These are phyloP conservation scores for Myzus persicae DNA, from an alignment of 1,140 invertebrate genomes.

Conservation along the genomic window DNA sequence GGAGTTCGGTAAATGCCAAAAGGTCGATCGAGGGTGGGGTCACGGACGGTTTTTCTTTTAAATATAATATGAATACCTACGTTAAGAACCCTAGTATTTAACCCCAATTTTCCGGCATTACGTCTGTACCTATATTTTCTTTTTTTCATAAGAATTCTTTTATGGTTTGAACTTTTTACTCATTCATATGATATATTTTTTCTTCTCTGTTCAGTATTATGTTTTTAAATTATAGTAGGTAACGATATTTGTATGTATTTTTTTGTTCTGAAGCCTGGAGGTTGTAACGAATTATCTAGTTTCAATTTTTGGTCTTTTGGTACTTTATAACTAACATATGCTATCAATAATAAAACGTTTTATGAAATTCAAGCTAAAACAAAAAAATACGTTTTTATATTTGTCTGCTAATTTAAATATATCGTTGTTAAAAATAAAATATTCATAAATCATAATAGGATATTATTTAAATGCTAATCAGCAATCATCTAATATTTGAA, in stretches of 20 bases:
- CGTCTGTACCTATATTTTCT: background rate
- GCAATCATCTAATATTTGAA: background rate
- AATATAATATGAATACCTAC: background rate
- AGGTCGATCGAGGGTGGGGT: slow-evolving; percentile 25
- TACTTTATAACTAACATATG: background rate
- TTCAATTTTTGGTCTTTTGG: background rate
- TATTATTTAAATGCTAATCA: background rate
- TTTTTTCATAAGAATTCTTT: background rate
- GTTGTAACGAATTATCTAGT: background rate
- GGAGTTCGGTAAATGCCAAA: slow-evolving; percentile 10
- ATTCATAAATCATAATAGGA: background rate
- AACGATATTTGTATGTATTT: background rate
- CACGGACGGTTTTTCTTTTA: background rate
- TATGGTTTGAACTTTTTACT: background rate
- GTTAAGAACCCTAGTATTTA: background rate
- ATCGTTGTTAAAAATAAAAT: background rate
- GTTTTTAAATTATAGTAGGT: background rate
- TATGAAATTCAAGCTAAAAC: background rate
- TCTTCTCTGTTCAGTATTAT: background rate
- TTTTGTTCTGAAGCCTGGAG: too few species aligned
- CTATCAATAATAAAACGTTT: background rate
- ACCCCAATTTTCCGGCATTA: background rate
- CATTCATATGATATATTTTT: background rate
- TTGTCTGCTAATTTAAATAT: slow-evolving; percentile 3
- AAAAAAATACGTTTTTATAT: background rate